Percentiles rank a stretch among this genome's conserved stretches.
phyloP scores from a whole-genome alignment of 2,113 vertebrate species.

The Hyperoodon ampullatus region DNA sequence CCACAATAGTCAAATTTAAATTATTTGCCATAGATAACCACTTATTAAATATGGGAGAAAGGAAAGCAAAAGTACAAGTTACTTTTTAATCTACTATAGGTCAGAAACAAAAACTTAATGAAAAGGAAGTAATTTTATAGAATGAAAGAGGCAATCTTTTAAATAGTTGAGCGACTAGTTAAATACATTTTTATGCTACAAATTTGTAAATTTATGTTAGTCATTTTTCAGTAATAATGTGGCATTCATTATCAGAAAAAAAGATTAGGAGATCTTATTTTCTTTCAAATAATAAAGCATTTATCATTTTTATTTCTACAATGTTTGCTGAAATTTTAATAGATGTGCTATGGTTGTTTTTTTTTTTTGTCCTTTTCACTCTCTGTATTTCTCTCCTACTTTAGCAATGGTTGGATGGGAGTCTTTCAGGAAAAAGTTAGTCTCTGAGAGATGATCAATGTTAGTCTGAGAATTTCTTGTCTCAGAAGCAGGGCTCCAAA shows the following conservation, averaged over 20 bases:
- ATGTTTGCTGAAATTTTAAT: background rate
- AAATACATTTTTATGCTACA: background rate
- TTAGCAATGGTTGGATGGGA: background rate
- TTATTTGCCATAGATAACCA: background rate
- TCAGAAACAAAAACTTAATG: background rate
- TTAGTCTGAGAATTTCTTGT: background rate
- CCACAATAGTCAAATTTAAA: background rate
- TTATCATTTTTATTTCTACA: slow-evolving; percentile 23
- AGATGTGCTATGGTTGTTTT: background rate
- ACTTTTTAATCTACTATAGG: background rate
- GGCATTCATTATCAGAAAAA: background rate
- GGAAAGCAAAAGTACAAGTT: background rate
- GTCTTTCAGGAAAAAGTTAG: background rate
- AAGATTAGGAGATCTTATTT: background rate
- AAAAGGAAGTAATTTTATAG: background rate
- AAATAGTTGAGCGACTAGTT: background rate
- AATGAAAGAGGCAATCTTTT: background rate
- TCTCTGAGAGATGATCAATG: background rate
- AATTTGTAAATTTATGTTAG: background rate
- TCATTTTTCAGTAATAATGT: background rate
- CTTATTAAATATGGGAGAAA: background rate
- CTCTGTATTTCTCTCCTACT: background rate
- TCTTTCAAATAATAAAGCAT: background rate
- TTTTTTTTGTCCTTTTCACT: background rate
- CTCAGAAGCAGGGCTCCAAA: background rate